Evolutionary conservation across 30 jellyfish, hydroid and myxozoan species (phyloP), one percentile per base, ranked within the genome.

Genomic region (Euphysa ruthae): DNA sequence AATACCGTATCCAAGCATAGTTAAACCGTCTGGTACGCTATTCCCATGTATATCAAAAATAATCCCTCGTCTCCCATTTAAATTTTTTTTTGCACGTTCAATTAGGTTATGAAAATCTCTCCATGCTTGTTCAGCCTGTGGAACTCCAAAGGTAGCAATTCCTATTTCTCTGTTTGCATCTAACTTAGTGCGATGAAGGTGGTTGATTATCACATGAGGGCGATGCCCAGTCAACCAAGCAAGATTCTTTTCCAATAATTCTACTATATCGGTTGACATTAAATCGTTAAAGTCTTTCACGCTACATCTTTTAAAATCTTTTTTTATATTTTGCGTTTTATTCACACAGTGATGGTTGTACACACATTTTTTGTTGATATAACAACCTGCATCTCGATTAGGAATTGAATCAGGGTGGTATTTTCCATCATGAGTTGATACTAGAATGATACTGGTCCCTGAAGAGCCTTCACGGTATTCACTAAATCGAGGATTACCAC

Each of bases 331-430:
- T 10, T 56, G 22, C 33, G 28, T 56, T 6, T 21, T 56, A 7
- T 56, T 1, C 12, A 4, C 80, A 6, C 73, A 68, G 44, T 68
- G 31, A 30, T 68, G 80, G 34, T 22, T 20, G 30, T 42, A 68
- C 1, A 68, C 74, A 27, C 80, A 68, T 31, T 34, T 44, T 7
- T 49, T 58, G 61, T 68, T 43, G 71, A 68, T 32, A 2, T 14
- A 49, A 54, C 73, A 68, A 12, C 80, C 80, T 7, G 75, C 49
- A 26, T 22, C 73, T 43, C 80, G 80, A 2, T 68, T 73, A 13
- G 73, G 73, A 1, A 68, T 68, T 27, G 52, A 0, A 12, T 68
- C 38, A 15, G 80, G 80, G 10, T 31, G 46, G 8, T 20, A 19
- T n/a, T 29, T 24, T 6, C 80, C 80, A 27, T 34, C 80, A 73